phyloP scores from a whole-genome alignment of 1,140 invertebrate species.

The Monochamus saltuarius region DNA sequence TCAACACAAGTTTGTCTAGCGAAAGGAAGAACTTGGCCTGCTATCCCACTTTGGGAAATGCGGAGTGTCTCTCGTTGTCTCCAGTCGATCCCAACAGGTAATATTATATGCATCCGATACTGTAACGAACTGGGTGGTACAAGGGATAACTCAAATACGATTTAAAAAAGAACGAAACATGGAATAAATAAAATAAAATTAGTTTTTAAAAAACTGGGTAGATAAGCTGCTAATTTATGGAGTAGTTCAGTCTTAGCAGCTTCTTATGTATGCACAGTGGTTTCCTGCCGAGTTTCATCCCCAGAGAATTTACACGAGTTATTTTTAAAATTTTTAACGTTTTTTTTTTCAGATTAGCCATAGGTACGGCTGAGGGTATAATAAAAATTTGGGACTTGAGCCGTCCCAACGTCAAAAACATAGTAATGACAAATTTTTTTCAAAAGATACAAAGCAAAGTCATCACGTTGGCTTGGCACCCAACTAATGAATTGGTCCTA shows the following conservation, averaged over 20 bases:
- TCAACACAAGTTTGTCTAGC: slow-evolving; percentile 58
- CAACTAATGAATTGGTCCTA: slow-evolving; percentile 67
- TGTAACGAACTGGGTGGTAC: too few species aligned
- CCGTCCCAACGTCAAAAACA: slow-evolving; percentile 51
- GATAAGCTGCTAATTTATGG: too few species aligned
- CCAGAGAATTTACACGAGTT: too few species aligned
- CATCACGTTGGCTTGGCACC: slow-evolving; percentile 74
- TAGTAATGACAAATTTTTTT: slow-evolving; percentile 61
- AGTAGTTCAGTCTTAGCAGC: too few species aligned
- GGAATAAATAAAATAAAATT: too few species aligned
- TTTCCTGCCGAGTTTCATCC: too few species aligned
- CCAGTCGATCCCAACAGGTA: slow-evolving; percentile 69
- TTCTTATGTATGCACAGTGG: too few species aligned
- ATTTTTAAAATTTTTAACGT: slow-evolving; percentile 14
- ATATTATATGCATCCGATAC: slow-evolving; percentile 15
- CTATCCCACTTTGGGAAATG: slow-evolving; percentile 65
- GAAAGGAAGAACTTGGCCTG: slow-evolving; percentile 50
- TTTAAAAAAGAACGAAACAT: too few species aligned
- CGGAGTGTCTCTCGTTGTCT: slow-evolving; percentile 66
- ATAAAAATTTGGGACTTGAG: slow-evolving; percentile 72
- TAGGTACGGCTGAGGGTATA: slow-evolving; percentile 69
- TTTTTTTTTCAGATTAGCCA: slow-evolving; percentile 58
- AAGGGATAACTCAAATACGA: too few species aligned
- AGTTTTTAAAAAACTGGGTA: too few species aligned
- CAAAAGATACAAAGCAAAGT: slow-evolving; percentile 75